Base-by-base conservation (phyloP, 2,113 vertebrate species). In the Anguilla rostrata region DNA sequence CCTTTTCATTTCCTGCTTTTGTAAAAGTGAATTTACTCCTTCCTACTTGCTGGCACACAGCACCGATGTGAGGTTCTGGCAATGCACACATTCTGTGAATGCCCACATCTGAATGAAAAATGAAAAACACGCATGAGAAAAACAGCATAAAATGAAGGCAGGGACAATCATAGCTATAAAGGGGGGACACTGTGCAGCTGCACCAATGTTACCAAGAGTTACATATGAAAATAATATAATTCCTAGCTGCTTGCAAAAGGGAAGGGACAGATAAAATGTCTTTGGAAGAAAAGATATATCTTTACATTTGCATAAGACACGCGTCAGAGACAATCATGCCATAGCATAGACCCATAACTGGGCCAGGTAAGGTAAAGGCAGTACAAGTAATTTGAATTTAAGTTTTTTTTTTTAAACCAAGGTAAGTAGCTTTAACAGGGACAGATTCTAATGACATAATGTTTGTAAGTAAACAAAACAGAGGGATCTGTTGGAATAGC, bases 1-100 rank as follows among this genome's bases (percentile, higher is more conserved):
- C 82, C 60, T 83, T 57, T 60, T 83, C 29, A 83, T 83, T 60
- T 39, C 22, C n/a, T 60, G 60, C 60, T 7, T 60, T 83, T 83
- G 9, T 75, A 7, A 83, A 39, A 83, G 53, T 34, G 12, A 41
- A 83, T 60, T 39, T 75, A 83, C 39, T 83, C 71, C 71, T 60
- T 29, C 34, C 46, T n/a, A 60, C 49, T 60, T 39, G 15, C 53
- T 57, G 18, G 82, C 29, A 39, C 29, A 16, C 57, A 15, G 34
- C 56, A 39, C 29, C 8, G 49, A 63, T 41, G 81, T 5, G 7
- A 11, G 34, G 53, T 16, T 34, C 49, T 39, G 29, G 22, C 49
- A 83, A 60, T 18, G 49, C 53, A 83, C 29, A n/a, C 39, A 83
- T 39, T 57, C 49, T 46, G 16, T 8, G 41, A 20, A 20, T 11